Evolutionary conservation across 1,140 invertebrate species (phyloP).

Genomic region (Aphis gossypii): DNA sequence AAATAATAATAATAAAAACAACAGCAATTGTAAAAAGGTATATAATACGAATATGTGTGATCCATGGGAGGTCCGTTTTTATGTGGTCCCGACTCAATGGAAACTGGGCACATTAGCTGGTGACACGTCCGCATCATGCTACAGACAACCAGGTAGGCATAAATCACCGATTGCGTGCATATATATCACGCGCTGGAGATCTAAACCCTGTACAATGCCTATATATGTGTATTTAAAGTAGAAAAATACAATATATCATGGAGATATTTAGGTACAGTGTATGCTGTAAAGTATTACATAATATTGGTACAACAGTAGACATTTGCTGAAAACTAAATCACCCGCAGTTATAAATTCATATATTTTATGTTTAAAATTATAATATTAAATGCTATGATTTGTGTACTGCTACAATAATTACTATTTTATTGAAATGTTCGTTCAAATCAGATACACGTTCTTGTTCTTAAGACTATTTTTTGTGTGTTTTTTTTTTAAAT

Average conservation of each 20-base stretch:
- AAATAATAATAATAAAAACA: slow-evolving; percentile 35
- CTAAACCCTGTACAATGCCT: neutral
- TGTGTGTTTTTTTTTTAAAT: neutral
- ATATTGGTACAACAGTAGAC: too few relatives aligned
- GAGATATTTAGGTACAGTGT: neutral
- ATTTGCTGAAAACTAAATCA: neutral
- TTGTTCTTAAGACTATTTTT: neutral
- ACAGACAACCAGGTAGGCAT: slow-evolving; percentile 40
- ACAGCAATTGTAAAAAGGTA: slow-evolving; percentile 7
- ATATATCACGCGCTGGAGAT: neutral
- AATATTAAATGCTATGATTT: neutral
- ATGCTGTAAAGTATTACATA: neutral
- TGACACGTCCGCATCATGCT: slow-evolving; percentile 49
- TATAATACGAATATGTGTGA: neutral
- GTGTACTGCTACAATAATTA: neutral
- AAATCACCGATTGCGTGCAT: slow-evolving; percentile 40
- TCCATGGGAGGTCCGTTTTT: slow-evolving; percentile 56
- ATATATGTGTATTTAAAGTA: neutral
- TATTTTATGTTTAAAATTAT: neutral
- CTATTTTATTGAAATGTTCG: neutral
- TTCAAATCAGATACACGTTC: neutral
- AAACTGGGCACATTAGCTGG: slow-evolving; percentile 47
- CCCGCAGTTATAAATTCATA: neutral
- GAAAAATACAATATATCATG: neutral
- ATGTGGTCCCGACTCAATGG: slow-evolving; percentile 49